Conservation (phyloP, 2,797 vertebrate genomes). For the Gymnothorax javanicus region DNA sequence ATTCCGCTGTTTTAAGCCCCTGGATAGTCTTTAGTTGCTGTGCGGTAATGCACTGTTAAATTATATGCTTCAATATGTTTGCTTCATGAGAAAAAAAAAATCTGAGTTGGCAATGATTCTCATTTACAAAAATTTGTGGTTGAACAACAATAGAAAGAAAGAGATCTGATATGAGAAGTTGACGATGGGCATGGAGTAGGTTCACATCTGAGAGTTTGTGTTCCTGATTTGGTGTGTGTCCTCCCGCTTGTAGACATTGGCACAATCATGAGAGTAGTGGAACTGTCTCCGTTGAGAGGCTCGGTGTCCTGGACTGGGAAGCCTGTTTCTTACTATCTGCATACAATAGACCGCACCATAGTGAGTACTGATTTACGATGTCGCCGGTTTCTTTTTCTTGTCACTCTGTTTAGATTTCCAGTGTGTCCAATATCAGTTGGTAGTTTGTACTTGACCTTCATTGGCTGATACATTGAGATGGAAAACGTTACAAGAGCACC, state of each 20-base stretch:
- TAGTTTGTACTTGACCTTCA: neutral
- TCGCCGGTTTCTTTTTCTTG: no score
- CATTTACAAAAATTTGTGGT: neutral
- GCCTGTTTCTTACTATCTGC: constrained; percentile 98
- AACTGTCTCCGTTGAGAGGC: constrained; percentile 94
- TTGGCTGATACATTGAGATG: neutral
- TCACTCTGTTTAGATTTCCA: neutral
- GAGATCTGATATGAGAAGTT: neutral
- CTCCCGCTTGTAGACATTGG: constrained; percentile 84
- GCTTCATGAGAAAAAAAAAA: neutral
- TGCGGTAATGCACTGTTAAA: neutral
- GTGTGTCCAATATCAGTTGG: neutral
- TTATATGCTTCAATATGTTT: neutral
- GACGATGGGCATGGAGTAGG: neutral
- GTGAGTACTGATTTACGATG: constrained; percentile 72
- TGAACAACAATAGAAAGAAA: neutral
- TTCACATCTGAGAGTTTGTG: neutral
- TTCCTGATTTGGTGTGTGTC: neutral
- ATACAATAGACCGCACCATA: constrained; percentile 99
- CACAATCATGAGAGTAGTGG: constrained; percentile 99
- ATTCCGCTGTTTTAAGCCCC: neutral
- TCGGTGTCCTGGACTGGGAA: constrained; percentile 99
- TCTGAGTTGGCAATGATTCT: neutral
- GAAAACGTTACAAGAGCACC: neutral
- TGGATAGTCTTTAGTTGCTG: neutral